Evolutionary conservation across 2,797 vertebrate genomes (phyloP).

Genomic region (Eulemur mongoz): DNA sequence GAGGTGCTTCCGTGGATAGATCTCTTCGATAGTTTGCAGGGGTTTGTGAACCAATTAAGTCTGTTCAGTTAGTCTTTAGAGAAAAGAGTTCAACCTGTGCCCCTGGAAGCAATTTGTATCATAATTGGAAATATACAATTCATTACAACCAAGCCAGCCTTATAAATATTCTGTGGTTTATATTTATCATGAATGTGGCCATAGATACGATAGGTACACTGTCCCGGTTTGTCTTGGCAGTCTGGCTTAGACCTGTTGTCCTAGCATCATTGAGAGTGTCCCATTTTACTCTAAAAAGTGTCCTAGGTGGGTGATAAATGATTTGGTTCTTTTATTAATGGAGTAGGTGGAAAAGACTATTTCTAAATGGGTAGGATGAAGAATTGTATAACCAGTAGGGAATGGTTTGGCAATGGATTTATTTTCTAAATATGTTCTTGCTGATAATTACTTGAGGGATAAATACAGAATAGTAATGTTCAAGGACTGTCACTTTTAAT

Average conservation of each 20-base stretch:
- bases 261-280: neutral
- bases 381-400: neutral
- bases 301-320: neutral
- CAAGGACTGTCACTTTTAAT: neutral
- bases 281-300: neutral
- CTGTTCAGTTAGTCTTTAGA: constrained; percentile 14
- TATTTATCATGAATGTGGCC: neutral
- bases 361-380: neutral
- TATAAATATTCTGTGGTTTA: neutral
- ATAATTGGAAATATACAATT: neutral
- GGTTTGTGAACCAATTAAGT: neutral
- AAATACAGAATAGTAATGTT: neutral
- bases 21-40: neutral
- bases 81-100: neutral
- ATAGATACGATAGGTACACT: too few species aligned
- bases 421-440: neutral
- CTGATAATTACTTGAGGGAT: neutral
- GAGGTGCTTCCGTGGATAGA: neutral
- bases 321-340: neutral
- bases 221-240: neutral
- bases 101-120: constrained; percentile 15
- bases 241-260: neutral
- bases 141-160: neutral
- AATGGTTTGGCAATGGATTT: neutral
- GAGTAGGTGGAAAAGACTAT: neutral